Evolutionary conservation across 2,797 vertebrate species (phyloP).

Genomic region (Centropyge bicolor): DNA sequence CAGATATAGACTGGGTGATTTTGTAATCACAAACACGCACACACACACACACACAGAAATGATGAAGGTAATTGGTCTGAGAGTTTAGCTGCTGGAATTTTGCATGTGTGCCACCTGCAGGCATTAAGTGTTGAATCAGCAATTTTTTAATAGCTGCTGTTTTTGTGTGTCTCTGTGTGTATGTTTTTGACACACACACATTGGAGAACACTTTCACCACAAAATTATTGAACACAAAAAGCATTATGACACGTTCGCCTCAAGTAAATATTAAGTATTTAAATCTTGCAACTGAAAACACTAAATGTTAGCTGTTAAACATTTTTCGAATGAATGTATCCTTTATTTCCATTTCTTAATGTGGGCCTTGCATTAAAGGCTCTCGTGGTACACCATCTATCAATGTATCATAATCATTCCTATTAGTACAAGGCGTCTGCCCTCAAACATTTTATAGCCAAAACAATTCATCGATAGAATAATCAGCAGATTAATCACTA

Average conservation of each 20-base stretch:
- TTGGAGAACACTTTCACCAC: neutral
- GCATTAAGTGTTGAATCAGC: neutral
- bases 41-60: neutral
- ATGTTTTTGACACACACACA: neutral
- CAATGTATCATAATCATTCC: neutral
- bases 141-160: neutral
- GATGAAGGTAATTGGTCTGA: neutral
- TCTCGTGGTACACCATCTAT: neutral
- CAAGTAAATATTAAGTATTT: neutral
- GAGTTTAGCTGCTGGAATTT: conserved; percentile 6
- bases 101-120: conserved; percentile 2
- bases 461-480: neutral
- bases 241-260: neutral
- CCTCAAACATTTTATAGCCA: neutral
- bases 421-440: neutral
- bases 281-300: neutral
- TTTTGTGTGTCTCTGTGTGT: neutral
- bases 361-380: too few species aligned
- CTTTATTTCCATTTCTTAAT: neutral
- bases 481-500: neutral
- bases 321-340: neutral
- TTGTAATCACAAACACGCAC: neutral
- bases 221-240: neutral
- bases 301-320: neutral
- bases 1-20: neutral